A percentile compares a stretch with the other conserved stretches of the same genome.
Evolutionary conservation across 1,140 invertebrate species (phyloP).

Genomic region (Hestina assimilis): DNA sequence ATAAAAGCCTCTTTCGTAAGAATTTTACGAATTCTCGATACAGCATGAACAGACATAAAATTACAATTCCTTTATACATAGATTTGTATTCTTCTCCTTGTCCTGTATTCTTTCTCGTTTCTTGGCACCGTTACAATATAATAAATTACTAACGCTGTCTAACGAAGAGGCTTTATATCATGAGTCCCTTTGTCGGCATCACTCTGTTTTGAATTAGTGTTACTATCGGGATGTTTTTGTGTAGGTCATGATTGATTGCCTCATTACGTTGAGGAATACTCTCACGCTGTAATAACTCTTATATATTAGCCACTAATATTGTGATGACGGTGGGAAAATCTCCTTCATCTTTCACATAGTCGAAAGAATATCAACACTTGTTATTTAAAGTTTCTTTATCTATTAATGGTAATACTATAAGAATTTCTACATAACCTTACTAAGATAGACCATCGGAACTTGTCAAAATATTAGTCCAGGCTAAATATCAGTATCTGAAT

Average conservation of each 20-base stretch:
- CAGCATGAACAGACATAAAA: conserved; percentile 6
- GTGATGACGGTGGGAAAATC: no score
- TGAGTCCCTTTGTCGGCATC: conserved; percentile 37
- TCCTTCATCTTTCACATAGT: no score
- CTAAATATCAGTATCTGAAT: no score
- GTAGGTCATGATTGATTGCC: conserved; percentile 14
- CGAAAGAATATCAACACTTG: no score
- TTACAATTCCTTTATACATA: conserved; percentile 12
- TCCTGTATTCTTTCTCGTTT: conserved; percentile 33
- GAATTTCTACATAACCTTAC: no score
- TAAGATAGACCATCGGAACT: no score
- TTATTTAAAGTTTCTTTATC: no score
- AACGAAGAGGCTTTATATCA: conserved; percentile 38
- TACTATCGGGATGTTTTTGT: conserved; percentile 13
- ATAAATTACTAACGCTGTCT: conserved; percentile 47
- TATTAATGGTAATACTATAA: no score
- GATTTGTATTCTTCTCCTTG: conserved; percentile 27
- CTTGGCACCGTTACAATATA: conserved; percentile 49
- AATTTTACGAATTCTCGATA: background rate
- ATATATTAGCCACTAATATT: background rate
- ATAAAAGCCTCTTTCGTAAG: background rate
- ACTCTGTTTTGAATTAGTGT: conserved; percentile 38
- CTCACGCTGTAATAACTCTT: conserved; percentile 4
- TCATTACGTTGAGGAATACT: background rate
- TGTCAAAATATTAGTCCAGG: no score